Conservation (phyloP, 2,113 vertebrate genomes). For the Brachyhypopomus occidentalis region DNA sequence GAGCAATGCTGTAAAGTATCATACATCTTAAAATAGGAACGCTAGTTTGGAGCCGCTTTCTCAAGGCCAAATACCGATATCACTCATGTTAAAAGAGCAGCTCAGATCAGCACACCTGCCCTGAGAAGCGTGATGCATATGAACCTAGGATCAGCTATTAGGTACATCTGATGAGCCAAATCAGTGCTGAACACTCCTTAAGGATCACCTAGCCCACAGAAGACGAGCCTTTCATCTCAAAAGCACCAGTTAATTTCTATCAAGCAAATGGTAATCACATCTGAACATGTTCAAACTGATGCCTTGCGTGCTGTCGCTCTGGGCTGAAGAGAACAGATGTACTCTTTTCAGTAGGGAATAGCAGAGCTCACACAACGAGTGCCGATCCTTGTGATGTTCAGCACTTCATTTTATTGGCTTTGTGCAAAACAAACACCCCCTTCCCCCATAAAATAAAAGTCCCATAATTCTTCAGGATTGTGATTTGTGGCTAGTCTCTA, state of each 20-base stretch:
- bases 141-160: constrained; percentile 2
- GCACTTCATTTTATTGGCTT: constrained; percentile 54
- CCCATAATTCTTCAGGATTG: constrained; percentile 33
- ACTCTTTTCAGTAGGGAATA: constrained; percentile 4
- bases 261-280: not conserved
- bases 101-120: constrained; percentile 14
- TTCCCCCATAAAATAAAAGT: constrained; percentile 17
- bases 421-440: not conserved
- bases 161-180: constrained; percentile 37
- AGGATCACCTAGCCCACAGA: not conserved
- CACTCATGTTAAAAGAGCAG: constrained; percentile 8
- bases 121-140: not conserved
- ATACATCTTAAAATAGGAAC: constrained; percentile 14
- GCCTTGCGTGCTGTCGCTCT: not conserved
- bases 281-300: not conserved
- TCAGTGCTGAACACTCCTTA: constrained; percentile 40
- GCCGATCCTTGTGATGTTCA: constrained; percentile 19
- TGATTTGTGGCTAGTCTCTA: constrained; percentile 29
- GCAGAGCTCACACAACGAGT: not conserved
- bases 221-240: not conserved
- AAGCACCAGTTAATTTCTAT: not conserved
- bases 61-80: constrained; percentile 5
- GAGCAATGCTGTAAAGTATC: constrained; percentile 12
- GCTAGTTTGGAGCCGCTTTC: constrained; percentile 4
- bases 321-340: not conserved